These are phyloP conservation scores for Polydrusus tereticollis DNA, from an alignment of 2,888 invertebrate species.

Conservation along the genomic window DNA sequence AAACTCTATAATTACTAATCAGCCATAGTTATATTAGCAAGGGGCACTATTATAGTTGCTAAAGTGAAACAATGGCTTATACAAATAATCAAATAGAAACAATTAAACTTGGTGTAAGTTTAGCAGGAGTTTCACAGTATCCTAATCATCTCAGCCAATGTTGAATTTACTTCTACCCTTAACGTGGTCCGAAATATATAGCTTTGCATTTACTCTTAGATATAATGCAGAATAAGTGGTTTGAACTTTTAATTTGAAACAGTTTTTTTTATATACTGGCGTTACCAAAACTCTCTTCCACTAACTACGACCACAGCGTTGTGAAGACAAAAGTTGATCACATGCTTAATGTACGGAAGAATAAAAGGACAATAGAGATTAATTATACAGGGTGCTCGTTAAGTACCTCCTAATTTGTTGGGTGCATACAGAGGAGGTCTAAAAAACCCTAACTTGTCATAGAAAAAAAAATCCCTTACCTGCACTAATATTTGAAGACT, in stretches of 20 bases:
- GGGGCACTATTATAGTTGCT: background rate
- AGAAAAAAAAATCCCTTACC: too few species aligned
- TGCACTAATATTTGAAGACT: too few species aligned
- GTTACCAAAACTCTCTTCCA: too few species aligned
- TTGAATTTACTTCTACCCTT: background rate
- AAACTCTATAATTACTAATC: background rate
- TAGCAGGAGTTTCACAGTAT: constrained; percentile 3
- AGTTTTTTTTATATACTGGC: too few species aligned
- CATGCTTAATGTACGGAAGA: too few species aligned
- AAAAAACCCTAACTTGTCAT: too few species aligned
- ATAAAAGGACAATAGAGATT: too few species aligned
- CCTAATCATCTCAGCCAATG: constrained; percentile 7
- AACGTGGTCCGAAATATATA: background rate
- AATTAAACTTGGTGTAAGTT: constrained; percentile 11
- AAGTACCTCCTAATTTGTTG: too few species aligned
- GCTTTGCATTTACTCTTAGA: background rate
- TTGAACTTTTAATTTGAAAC: background rate
- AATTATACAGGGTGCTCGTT: too few species aligned
- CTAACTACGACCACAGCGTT: too few species aligned
- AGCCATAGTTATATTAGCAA: background rate
- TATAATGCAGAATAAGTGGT: background rate
- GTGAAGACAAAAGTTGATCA: too few species aligned
- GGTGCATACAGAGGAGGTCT: too few species aligned
- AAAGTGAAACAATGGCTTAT: constrained; percentile 11
- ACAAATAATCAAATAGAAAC: constrained; percentile 10